Evolutionary conservation across 2,113 vertebrate species (phyloP).

Genomic region (Lipophrys pholis): DNA sequence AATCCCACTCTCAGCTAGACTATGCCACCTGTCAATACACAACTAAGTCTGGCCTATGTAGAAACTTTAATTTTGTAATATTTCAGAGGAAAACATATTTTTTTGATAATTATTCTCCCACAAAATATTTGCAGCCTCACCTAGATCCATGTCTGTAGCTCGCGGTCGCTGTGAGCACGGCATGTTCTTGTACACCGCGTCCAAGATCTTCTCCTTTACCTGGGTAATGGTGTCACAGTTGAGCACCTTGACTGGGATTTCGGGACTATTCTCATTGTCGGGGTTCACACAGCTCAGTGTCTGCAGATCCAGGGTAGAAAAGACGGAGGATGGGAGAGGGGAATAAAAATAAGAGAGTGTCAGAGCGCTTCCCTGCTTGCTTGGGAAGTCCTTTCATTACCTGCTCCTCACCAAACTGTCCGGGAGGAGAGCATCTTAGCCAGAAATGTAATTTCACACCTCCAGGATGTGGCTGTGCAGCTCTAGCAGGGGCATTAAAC

Average conservation of each 20-base stretch:
- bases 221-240: constrained; percentile 97
- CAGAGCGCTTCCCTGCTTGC: constrained; percentile 29
- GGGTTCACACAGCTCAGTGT: constrained; percentile 95
- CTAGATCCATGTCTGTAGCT: constrained; percentile 93
- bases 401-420: constrained; percentile 63
- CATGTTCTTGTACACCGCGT: constrained; percentile 93
- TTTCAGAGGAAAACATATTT: not conserved
- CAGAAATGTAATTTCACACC: constrained; percentile 81
- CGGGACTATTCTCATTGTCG: constrained; percentile 94
- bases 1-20: constrained; percentile 2
- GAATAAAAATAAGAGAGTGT: constrained; percentile 12
- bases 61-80: not conserved
- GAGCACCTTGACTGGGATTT: constrained; percentile 93
- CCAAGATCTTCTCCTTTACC: constrained; percentile 96
- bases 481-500: constrained; percentile 69
- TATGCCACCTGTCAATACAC: constrained; percentile 20
- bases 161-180: constrained; percentile 90
- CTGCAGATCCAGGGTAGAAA: constrained; percentile 65
- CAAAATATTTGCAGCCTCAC: constrained; percentile 68
- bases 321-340: constrained; percentile 42
- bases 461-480: constrained; percentile 66
- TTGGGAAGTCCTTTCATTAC: constrained; percentile 66
- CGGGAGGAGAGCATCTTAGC: constrained; percentile 61
- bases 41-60: constrained; percentile 3
- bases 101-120: not conserved